Base-by-base conservation (phyloP, 2,888 invertebrate species). In the Xestia rhomboidea region DNA sequence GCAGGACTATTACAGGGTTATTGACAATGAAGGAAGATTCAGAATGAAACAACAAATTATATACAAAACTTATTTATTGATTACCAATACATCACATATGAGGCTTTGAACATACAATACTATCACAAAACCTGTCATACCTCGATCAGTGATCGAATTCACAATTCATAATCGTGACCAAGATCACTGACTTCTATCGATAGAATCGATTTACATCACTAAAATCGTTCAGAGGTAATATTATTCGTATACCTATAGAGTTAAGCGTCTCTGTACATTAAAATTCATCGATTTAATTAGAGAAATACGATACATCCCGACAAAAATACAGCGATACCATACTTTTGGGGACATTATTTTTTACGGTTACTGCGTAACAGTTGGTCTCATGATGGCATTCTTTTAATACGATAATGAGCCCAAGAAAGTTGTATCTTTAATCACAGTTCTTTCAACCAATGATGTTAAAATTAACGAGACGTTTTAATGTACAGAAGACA, bases 121-220 rank as follows among this genome's bases (percentile, higher is more conserved):
- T 91, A 91, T 92, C 90, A 93, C 92, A 93, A 84, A 92, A 83
- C 86, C 90, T 87, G 86, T 89, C 83, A 81, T 77, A 85, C 88
- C 84, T 80, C 84, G 66, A 78, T 87, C 94, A 96, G 94, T 90
- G 85, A 96, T 95, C 94, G 82, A 91, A 93, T 90, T 95, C 96
- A 96, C 96, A 96, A 96, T 92, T 83, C 73, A 77, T 67, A 76
- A 90, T 96, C 96, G 96, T 96, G 96, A 95, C 80, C 91, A 87
- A 87, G 91, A 96, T 96, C 85, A 92, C 93, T 96, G 94, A 83
- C 77, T 77, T 54, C 38, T 77, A 86, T 85, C 82, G 78, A 87
- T 83, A 74, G 77, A 82, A 83, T 87, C 80, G 77, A 87, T 86
- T 86, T 79, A 84, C 80, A 81, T 84, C 74, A 83, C 74, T 79